A percentile compares a stretch with the other conserved stretches of the same genome.
Evolutionary conservation across 2,888 invertebrate genomes (phyloP).

Genomic region (Catonia carolina): DNA sequence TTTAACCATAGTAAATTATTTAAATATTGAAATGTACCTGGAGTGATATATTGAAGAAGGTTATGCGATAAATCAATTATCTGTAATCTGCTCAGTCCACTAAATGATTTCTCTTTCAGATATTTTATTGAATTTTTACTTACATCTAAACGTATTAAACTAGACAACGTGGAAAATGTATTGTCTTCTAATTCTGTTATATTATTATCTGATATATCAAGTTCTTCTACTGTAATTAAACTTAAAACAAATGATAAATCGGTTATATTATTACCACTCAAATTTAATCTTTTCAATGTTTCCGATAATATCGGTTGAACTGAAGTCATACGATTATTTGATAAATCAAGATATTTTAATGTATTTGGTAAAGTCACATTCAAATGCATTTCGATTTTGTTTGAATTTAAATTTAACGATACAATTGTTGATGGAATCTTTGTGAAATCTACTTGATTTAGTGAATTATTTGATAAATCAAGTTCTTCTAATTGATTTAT

Average conservation of each 20-base stretch:
- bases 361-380: conserved; percentile 10
- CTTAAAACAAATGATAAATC: conserved; percentile 18
- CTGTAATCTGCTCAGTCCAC: conserved; percentile 41
- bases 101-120: conserved; percentile 28
- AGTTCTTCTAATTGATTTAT: neutral
- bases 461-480: conserved; percentile 17
- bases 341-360: conserved; percentile 12
- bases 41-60: conserved; percentile 45
- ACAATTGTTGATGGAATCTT: neutral
- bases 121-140: conserved; percentile 35
- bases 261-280: conserved; percentile 27
- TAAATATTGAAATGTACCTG: conserved; percentile 55
- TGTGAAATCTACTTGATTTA: neutral
- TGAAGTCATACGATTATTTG: conserved; percentile 17
- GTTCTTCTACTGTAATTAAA: conserved; percentile 32
- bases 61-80: conserved; percentile 57
- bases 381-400: conserved; percentile 1
- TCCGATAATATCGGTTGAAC: conserved; percentile 10
- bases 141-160: conserved; percentile 36
- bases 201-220: conserved; percentile 36
- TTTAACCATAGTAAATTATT: conserved; percentile 59
- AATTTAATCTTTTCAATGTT: conserved; percentile 24
- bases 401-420: conserved; percentile 13
- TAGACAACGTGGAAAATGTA: conserved; percentile 26
- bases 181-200: conserved; percentile 30